These are phyloP conservation scores for Ceratosolen solmsi DNA, from an alignment of 1,140 invertebrate genomes.

Conservation along the genomic window DNA sequence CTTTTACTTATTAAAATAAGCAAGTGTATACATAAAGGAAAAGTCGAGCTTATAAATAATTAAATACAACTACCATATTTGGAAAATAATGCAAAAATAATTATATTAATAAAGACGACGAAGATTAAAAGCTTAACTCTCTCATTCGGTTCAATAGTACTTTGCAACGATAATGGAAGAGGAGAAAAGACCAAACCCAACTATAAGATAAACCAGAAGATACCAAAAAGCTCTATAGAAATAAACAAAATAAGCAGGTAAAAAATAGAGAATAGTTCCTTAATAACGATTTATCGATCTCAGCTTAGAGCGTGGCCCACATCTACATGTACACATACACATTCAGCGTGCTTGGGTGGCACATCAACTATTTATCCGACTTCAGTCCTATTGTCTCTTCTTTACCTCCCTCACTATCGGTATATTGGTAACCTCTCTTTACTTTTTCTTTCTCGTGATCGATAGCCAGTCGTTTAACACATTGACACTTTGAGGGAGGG, in stretches of 20 bases:
- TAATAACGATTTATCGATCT: constrained; percentile 39
- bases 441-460: background rate
- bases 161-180: background rate
- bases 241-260: constrained; percentile 6
- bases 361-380: constrained; percentile 36
- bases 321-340: background rate
- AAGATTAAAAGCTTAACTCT: too few species aligned
- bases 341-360: background rate
- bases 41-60: too few species aligned
- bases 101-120: too few species aligned
- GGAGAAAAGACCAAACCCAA: background rate
- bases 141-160: too few species aligned
- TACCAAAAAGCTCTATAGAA: background rate
- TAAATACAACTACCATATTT: too few species aligned
- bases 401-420: background rate
- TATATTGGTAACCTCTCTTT: background rate
- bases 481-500: background rate
- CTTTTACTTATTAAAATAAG: too few species aligned
- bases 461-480: background rate
- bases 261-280: constrained; percentile 9
- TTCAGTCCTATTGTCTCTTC: constrained; percentile 18
- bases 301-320: background rate
- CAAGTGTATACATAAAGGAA: too few species aligned
- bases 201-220: background rate
- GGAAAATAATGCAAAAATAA: too few species aligned